A percentile compares a stretch with the other conserved stretches of the same genome.
Evolutionary conservation across 2,888 invertebrate genomes (phyloP).

Genomic region (Antitype chi): DNA sequence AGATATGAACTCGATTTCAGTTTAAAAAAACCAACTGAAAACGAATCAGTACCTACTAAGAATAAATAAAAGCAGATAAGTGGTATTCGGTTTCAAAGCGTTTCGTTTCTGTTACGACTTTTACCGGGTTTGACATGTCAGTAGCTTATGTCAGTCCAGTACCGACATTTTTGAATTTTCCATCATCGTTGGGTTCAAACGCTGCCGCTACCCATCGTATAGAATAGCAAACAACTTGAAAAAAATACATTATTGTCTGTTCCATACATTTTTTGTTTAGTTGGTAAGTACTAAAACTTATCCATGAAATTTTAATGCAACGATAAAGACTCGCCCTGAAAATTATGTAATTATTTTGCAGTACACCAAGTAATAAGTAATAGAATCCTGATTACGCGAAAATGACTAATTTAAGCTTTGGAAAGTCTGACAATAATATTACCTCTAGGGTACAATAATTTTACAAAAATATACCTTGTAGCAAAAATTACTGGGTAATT

Average conservation of each 20-base stretch:
- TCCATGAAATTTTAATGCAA: neutral
- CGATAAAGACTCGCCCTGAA: conserved; percentile 12
- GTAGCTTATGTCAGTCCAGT: neutral
- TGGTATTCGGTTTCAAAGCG: no score
- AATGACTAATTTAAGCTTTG: conserved; percentile 37
- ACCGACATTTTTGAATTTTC: no score
- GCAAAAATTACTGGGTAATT: neutral
- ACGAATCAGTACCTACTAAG: no score
- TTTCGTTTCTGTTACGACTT: neutral
- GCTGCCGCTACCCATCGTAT: neutral
- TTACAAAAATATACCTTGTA: neutral
- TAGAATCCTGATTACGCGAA: conserved; percentile 28
- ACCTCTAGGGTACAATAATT: conserved; percentile 5
- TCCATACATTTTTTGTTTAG: neutral
- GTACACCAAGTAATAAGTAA: conserved; percentile 32
- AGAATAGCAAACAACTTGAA: neutral
- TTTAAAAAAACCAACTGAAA: no score
- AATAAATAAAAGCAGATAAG: neutral
- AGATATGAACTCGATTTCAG: neutral
- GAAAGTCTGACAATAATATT: conserved; percentile 24
- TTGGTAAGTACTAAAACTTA: neutral
- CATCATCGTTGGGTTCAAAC: neutral
- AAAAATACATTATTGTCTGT: neutral
- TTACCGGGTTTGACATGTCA: neutral
- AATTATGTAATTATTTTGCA: conserved; percentile 46